Conservation (phyloP, 37 sponge, comb jelly and placozoan species). For the Petrosia ficiformis region DNA sequence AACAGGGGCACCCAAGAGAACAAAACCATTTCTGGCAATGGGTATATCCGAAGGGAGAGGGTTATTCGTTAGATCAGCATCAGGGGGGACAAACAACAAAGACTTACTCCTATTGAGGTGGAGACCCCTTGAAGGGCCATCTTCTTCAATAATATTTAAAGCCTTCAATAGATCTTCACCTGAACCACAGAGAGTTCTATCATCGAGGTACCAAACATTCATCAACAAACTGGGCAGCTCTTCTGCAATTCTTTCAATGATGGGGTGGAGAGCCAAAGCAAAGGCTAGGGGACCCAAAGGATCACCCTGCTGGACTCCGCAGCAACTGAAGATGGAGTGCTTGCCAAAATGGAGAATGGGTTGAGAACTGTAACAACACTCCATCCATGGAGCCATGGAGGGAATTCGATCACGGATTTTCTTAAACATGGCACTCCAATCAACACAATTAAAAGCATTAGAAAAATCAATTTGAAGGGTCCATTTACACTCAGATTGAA, state of each 20-base stretch:
- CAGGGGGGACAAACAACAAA: neutral
- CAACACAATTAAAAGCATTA: constrained; percentile 18
- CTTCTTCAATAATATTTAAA: neutral
- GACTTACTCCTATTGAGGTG: neutral
- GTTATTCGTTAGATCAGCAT: neutral
- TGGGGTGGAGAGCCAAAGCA: constrained; percentile 5
- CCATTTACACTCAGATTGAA: no score
- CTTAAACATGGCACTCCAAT: constrained; percentile 15
- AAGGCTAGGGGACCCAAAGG: constrained; percentile 10
- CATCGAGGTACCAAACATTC: constrained; percentile 14
- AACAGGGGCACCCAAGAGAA: neutral
- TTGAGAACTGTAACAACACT: neutral
- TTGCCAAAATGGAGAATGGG: constrained; percentile 1
- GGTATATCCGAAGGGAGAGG: neutral
- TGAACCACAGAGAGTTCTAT: constrained; percentile 21
- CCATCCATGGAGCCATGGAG: constrained; percentile 4
- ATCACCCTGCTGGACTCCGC: constrained; percentile 22
- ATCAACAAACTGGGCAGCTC: neutral
- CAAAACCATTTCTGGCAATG: neutral
- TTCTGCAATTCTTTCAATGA: neutral
- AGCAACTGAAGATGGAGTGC: neutral
- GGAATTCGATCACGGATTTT: constrained; percentile 7
- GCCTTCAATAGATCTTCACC: constrained; percentile 2
- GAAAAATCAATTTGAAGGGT: no score
- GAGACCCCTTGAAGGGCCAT: constrained; percentile 16